A percentile compares a stretch with the other conserved stretches of the same genome.
Evolutionary conservation across 2,113 vertebrate genomes (phyloP).

Genomic region (Cathartes aura): DNA sequence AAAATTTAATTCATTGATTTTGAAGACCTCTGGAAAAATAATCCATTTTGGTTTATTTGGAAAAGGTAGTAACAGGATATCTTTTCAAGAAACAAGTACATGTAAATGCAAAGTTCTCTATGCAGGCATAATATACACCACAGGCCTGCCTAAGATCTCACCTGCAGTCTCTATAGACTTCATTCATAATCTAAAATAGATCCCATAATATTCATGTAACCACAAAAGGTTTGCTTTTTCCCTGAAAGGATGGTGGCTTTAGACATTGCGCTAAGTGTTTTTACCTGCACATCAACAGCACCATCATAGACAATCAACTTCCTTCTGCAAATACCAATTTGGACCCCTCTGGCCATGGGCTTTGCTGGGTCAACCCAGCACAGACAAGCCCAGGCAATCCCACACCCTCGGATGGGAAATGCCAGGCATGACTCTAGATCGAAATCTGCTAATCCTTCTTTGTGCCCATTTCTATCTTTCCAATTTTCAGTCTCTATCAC

Average conservation of each 20-base stretch:
- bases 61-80: neutral
- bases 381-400: neutral
- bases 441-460: neutral
- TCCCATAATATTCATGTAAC: neutral
- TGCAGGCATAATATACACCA: neutral
- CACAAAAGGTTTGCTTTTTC: neutral
- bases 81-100: neutral
- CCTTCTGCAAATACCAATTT: neutral
- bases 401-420: neutral
- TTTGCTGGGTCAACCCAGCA: neutral
- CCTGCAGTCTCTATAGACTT: neutral
- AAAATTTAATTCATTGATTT: neutral
- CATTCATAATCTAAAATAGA: neutral
- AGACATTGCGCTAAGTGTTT: neutral
- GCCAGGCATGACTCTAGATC: neutral
- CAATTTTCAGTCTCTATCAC: neutral
- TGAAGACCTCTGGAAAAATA: neutral
- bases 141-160: neutral
- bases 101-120: neutral
- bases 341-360: neutral
- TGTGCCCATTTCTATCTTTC: neutral
- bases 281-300: neutral
- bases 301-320: neutral
- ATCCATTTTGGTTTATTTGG: neutral
- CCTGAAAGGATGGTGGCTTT: neutral